Base-by-base conservation (phyloP, 2,113 vertebrate species). In the Mesitornis unicolor region DNA sequence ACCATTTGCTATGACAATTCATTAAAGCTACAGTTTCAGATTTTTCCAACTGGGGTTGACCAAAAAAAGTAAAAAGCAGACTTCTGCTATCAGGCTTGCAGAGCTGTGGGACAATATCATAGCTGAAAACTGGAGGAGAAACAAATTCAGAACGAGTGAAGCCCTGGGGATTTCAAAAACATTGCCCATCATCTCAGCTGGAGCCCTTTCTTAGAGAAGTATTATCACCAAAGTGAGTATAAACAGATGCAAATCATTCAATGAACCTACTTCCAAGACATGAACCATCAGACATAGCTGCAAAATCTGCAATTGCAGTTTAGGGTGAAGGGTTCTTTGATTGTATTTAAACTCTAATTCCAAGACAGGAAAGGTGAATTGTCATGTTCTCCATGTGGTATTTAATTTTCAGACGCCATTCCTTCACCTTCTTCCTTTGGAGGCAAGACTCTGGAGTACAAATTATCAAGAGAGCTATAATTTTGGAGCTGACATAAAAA, bases 401-500 rank as follows among this genome's bases (percentile, higher is more conserved):
- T 51, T 95, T 88, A 82, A 77, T 92, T 84, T 93, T 95, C 83
- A 84, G 64, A 85, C 64, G 59, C n/a, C 84, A 29, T 77, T 96
- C 13, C 68, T 86, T 96, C 42, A 95, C 82, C 87, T 92, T 90
- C 90, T 92, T 59, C 43, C 68, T 67, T 75, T 88, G 28, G 48
- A 89, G 57, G 69, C 16, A 96, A 93, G 45, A 78, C 61, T 67
- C 51, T 38, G 50, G 85, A 67, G 54, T 54, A 77, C 24, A 84
- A 94, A 91, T 59, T 93, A 91, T 57, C 67, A 70, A 93, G 26
- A 90, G 45, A 59, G 33, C 42, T 91, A 86, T 91, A 94, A 85
- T 90, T 95, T 96, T 91, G 78, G 35, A 86, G 95, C 16, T 91
- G 79, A 92, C 38, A 92, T 59, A 31, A 88, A 96, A 95, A 93